Evolutionary conservation across 1,140 invertebrate species (phyloP).

Genomic region (Hypothenemus hampei): DNA sequence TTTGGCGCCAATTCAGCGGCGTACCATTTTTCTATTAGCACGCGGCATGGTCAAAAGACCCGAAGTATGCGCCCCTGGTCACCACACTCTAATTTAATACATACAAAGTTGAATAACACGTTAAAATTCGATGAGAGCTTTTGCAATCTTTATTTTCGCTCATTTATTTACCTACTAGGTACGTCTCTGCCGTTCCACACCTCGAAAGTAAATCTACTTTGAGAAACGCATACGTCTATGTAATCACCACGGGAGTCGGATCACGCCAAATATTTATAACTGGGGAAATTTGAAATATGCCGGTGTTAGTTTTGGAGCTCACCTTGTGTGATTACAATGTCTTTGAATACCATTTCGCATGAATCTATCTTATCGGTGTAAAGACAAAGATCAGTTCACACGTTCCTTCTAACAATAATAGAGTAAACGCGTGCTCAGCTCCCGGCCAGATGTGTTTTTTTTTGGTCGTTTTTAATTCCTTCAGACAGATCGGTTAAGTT

Average conservation of each 20-base stretch:
- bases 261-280: conserved; percentile 19
- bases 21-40: neutral
- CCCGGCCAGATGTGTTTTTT: conserved; percentile 14
- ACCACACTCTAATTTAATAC: neutral
- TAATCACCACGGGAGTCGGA: conserved; percentile 15
- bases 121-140: neutral
- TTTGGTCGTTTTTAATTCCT: conserved; percentile 16
- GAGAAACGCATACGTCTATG: conserved; percentile 6
- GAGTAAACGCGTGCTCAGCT: conserved; percentile 21
- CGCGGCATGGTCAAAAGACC: too few relatives aligned
- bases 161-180: neutral
- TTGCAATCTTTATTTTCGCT: neutral
- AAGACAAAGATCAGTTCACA: too few relatives aligned
- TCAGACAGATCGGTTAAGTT: conserved; percentile 26
- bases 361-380: too few relatives aligned
- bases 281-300: conserved; percentile 15
- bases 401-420: neutral
- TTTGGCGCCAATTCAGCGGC: conserved; percentile 17
- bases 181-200: conserved; percentile 12
- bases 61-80: neutral
- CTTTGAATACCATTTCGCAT: too few relatives aligned
- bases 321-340: too few relatives aligned
- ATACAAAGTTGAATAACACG: neutral
- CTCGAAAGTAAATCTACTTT: conserved; percentile 14
- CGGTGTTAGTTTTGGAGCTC: too few relatives aligned